Evolutionary conservation across 2,888 invertebrate species (phyloP), one percentile per base, ranked within the genome.

Genomic region (Ophion ellenae): DNA sequence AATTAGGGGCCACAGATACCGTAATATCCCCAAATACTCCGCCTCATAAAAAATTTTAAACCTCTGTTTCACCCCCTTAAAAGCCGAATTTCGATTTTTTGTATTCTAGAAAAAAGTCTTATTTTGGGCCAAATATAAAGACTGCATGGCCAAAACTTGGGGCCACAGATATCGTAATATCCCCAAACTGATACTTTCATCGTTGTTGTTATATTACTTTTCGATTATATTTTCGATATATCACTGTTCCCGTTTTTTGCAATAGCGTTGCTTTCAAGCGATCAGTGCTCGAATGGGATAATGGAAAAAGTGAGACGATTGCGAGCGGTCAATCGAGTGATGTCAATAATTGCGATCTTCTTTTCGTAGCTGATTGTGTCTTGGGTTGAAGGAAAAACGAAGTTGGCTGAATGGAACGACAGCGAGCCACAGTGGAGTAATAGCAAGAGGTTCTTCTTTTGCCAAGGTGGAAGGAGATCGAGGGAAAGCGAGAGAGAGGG

Each of bases 341-440:
- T 87, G 88, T 53, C 83, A 89, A 90, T 90, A 90, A 92, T 91
- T 91, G 89, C 87, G 87, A 88, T 80, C 87, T 70, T 69, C 83
- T 78, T 78, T 81, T 78, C 85, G 87, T 84, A 85, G 87, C 87
- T 89, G 88, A 88, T 91, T 88, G 88, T 87, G 77, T 64, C 87
- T 87, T 11, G 47, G 47, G 32, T 75, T 64, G 61, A 53, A 81
- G 87, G 77, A 88, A 90, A 90, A 87, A 87, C 67, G 64, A 71
- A 85, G 71, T 82, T 83, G 83, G 64, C 78, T 85, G 87, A 86
- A 88, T 88, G 73, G 87, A 83, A 80, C 67, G 61, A 64, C 59
- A n/a, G 45, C 64, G 76, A 69, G 83, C 69, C 32, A 40, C n/a
- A 69, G 71, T 81, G 69, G 59, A 57, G 74, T n/a, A 75, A 76